Percentiles rank a stretch among this genome's conserved stretches.
These are phyloP conservation scores for Carterocephalus palaemon DNA, from an alignment of 2,888 invertebrate genomes.

Conservation along the genomic window DNA sequence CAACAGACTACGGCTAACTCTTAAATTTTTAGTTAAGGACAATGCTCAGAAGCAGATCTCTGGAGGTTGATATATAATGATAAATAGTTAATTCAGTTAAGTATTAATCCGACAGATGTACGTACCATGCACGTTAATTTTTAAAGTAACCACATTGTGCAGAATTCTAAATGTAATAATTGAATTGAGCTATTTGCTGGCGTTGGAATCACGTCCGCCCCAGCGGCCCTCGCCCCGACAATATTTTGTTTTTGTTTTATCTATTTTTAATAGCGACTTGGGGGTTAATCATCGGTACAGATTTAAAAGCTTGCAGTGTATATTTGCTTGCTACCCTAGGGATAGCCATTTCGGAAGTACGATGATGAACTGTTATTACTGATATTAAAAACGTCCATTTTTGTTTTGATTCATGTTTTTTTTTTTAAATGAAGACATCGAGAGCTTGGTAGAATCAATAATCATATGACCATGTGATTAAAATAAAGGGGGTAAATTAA, in stretches of 20 bases:
- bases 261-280: slow-evolving; percentile 69
- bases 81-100: too few species aligned
- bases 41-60: too few species aligned
- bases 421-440: slow-evolving; percentile 14
- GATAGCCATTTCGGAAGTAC: slow-evolving; percentile 13
- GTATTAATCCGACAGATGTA: too few species aligned
- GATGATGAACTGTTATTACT: slow-evolving; percentile 11
- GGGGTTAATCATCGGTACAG: slow-evolving; percentile 62
- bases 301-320: slow-evolving; percentile 53
- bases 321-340: slow-evolving; percentile 33
- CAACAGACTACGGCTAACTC: too few species aligned
- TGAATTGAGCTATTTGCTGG: slow-evolving; percentile 60
- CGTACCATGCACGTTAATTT: too few species aligned
- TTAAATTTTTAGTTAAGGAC: too few species aligned
- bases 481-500: slow-evolving; percentile 13
- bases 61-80: too few species aligned
- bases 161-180: slow-evolving; percentile 45
- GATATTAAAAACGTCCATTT: slow-evolving; percentile 9
- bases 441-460: neutral
- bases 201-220: slow-evolving; percentile 47
- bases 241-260: slow-evolving; percentile 73
- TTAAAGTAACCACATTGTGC: slow-evolving; percentile 5
- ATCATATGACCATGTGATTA: slow-evolving; percentile 6
- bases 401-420: slow-evolving; percentile 9
- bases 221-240: slow-evolving; percentile 43